Conservation (phyloP, 2,113 vertebrate species). For the Picathartes gymnocephalus region DNA sequence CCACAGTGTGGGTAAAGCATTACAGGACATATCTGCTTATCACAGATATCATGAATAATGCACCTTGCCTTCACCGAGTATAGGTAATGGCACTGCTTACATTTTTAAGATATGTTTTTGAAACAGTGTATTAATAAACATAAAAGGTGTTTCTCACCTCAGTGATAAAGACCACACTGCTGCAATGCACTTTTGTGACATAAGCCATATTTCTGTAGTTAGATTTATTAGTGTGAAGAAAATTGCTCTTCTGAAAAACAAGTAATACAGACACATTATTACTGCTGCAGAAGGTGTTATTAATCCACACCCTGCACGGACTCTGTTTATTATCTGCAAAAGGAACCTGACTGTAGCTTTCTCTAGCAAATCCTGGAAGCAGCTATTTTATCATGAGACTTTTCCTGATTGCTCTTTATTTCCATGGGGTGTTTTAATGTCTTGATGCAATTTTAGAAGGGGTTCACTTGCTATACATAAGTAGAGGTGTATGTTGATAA, state of each 20-base stretch:
- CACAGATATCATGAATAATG: conserved; percentile 1
- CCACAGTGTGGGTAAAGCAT: background rate
- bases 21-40: background rate
- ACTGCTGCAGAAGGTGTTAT: conserved; percentile 4
- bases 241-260: conserved; percentile 45
- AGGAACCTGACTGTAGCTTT: background rate
- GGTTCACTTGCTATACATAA: background rate
- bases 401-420: background rate
- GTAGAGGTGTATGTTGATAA: background rate
- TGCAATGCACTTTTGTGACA: conserved; percentile 34
- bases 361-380: background rate
- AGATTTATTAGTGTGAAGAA: conserved; percentile 49
- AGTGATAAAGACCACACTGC: background rate
- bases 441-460: background rate
- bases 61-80: background rate
- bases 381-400: background rate
- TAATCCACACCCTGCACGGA: background rate
- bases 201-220: conserved; percentile 26
- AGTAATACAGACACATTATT: conserved; percentile 27
- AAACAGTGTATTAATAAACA: conserved; percentile 14
- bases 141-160: background rate
- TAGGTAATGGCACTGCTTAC: background rate
- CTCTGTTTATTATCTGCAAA: background rate
- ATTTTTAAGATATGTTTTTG: background rate
- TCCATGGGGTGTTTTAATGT: background rate